A percentile compares a stretch with the other conserved stretches of the same genome.
Evolutionary conservation across 2,888 invertebrate species (phyloP).

Genomic region (Tenthredo mesomela): DNA sequence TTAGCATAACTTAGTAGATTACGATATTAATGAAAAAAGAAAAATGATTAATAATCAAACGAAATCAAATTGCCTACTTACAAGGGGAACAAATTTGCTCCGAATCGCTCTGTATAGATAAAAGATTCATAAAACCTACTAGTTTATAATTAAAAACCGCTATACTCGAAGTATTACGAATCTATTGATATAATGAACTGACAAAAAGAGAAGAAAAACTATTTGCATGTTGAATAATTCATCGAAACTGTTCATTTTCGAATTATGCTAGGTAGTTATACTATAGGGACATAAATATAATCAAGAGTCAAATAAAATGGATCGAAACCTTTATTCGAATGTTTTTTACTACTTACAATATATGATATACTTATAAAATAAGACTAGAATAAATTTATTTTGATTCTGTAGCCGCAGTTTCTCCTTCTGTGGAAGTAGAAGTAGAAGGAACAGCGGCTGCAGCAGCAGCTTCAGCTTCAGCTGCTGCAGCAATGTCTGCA

Average conservation of each 20-base stretch:
- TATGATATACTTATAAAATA: constrained; percentile 22
- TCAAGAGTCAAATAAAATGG: neutral
- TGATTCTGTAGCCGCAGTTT: neutral
- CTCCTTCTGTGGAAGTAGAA: neutral
- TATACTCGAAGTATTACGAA: neutral
- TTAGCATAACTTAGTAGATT: neutral
- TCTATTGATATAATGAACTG: neutral
- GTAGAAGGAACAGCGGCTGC: neutral
- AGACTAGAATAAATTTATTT: constrained; percentile 32
- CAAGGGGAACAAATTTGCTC: no score
- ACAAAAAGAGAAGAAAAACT: neutral
- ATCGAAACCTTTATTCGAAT: constrained; percentile 30
- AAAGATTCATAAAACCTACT: neutral
- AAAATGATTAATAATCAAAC: neutral
- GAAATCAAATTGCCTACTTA: no score
- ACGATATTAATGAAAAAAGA: neutral
- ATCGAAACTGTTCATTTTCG: neutral
- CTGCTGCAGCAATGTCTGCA: constrained; percentile 60
- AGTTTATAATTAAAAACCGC: no score
- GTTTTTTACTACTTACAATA: constrained; percentile 26
- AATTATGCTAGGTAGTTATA: neutral
- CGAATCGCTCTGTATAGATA: neutral
- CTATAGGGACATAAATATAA: constrained; percentile 3
- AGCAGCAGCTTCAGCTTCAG: neutral
- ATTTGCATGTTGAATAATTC: neutral